phyloP scores from a whole-genome alignment of 2,888 invertebrate genomes.

The Troides helena region DNA sequence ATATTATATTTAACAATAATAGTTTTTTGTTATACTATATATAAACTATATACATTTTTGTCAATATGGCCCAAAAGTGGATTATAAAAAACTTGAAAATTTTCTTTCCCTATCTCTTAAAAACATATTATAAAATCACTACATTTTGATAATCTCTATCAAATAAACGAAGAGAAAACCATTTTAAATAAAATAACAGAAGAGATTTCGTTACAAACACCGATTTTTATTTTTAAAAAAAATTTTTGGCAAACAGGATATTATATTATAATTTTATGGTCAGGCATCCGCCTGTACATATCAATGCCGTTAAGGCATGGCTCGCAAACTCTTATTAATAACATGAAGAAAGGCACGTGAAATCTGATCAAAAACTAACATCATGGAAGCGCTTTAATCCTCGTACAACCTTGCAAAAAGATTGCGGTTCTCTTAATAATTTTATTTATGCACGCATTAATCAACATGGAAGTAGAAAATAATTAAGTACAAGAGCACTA shows the following conservation, averaged over 20 bases:
- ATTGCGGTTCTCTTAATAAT: constrained; percentile 1
- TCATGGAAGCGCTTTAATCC: constrained; percentile 60
- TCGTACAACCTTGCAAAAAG: constrained; percentile 44
- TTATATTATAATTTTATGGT: neutral
- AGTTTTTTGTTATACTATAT: constrained; percentile 1
- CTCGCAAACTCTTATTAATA: constrained; percentile 76
- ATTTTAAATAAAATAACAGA: too few relatives aligned
- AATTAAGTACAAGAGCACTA: neutral
- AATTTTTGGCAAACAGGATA: neutral
- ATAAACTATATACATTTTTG: too few relatives aligned
- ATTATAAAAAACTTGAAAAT: too few relatives aligned
- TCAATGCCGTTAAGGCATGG: constrained; percentile 59
- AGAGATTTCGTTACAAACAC: neutral
- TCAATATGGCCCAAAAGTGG: too few relatives aligned
- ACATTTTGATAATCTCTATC: too few relatives aligned
- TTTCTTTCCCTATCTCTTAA: too few relatives aligned
- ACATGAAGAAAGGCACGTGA: constrained; percentile 70
- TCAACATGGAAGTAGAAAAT: neutral
- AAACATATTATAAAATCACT: too few relatives aligned
- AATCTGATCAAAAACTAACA: constrained; percentile 74
- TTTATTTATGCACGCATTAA: neutral
- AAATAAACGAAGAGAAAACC: too few relatives aligned
- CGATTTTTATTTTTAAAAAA: neutral
- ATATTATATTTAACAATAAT: too few relatives aligned
- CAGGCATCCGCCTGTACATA: constrained; percentile 51